Conservation (phyloP, 2,113 vertebrate genomes). For the Nettapus auritus region DNA sequence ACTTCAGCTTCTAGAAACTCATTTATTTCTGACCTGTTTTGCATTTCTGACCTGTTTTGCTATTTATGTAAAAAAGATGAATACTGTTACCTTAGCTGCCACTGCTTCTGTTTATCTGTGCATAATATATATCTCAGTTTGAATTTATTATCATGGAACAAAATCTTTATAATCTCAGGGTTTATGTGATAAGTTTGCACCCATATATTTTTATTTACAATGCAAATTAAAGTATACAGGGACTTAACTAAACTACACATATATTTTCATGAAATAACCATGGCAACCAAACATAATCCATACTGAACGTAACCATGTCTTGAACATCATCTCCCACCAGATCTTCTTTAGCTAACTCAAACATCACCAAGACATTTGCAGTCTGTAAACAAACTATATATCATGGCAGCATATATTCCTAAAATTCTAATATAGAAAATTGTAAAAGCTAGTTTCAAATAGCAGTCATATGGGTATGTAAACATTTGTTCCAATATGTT, state of each 20-base stretch:
- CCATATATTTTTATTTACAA: slow-evolving; percentile 34
- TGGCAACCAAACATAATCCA: slow-evolving; percentile 47
- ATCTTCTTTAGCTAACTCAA: slow-evolving; percentile 59
- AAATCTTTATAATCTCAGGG: no score
- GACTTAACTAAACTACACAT: slow-evolving; percentile 13
- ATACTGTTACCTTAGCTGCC: background rate
- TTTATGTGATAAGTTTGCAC: background rate
- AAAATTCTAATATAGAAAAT: slow-evolving; percentile 49
- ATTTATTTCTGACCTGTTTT: slow-evolving; percentile 46
- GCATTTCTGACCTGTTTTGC: slow-evolving; percentile 48
- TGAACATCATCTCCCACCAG: slow-evolving; percentile 26
- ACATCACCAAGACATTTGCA: slow-evolving; percentile 63
- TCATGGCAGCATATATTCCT: slow-evolving; percentile 17
- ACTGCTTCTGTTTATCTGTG: slow-evolving; percentile 2
- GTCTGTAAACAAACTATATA: slow-evolving; percentile 62
- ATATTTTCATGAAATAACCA: slow-evolving; percentile 55
- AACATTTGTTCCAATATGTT: background rate
- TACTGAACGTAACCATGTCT: background rate
- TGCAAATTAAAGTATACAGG: slow-evolving; percentile 1
- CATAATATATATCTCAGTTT: background rate
- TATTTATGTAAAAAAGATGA: slow-evolving; percentile 20
- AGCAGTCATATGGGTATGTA: slow-evolving; percentile 11
- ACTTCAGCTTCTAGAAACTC: slow-evolving; percentile 44
- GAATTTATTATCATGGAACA: slow-evolving; percentile 29
- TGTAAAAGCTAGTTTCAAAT: slow-evolving; percentile 37